Conservation (phyloP, 2,113 vertebrate species). For the Dicerorhinus sumatrensis region DNA sequence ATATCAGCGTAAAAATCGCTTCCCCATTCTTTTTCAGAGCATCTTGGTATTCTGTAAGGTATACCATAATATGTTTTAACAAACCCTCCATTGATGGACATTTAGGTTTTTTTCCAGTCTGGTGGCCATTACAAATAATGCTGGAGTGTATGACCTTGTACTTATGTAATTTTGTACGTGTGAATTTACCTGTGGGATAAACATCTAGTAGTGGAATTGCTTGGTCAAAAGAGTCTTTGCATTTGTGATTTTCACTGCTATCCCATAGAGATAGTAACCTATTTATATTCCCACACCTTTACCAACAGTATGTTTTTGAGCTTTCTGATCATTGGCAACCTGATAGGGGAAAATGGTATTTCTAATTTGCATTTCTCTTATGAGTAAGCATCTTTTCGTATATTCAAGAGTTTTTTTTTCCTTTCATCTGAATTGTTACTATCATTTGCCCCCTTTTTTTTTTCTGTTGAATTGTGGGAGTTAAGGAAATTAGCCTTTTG, state of each 20-base stretch:
- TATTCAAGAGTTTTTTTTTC: neutral
- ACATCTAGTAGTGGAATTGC: neutral
- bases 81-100: neutral
- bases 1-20: neutral
- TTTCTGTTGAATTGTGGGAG: neutral
- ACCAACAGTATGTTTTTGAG: neutral
- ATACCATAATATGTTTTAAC: neutral
- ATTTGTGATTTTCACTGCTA: neutral
- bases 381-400: neutral
- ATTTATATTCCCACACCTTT: neutral
- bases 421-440: neutral
- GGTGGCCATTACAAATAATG: neutral
- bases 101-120: neutral
- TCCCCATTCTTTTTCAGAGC: neutral
- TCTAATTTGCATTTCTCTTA: neutral
- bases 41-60: neutral
- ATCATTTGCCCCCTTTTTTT: neutral
- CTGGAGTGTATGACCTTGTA: neutral
- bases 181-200: neutral
- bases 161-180: neutral
- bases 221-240: neutral
- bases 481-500: neutral
- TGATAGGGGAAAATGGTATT: neutral
- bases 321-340: neutral
- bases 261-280: neutral